phyloP scores from a whole-genome alignment of 30 jellyfish, hydroid and myxozoan species.

The Haliclystus octoradiatus region DNA sequence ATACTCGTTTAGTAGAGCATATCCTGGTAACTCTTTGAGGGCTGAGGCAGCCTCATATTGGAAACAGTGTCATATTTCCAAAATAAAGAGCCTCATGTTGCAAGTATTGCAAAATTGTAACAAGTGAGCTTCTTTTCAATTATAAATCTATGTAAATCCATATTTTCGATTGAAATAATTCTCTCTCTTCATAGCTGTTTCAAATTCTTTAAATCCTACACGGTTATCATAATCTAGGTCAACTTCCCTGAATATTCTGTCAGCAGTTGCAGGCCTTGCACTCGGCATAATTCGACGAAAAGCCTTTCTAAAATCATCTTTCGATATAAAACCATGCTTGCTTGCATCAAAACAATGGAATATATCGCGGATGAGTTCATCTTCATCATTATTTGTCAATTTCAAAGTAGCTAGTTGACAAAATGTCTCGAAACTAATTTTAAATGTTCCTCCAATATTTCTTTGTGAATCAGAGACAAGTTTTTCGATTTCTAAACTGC shows the following conservation, averaged over 20 bases:
- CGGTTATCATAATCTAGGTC: constrained; percentile 72
- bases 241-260: constrained; percentile 42
- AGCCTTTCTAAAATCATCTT: constrained; percentile 38
- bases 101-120: too few relatives aligned
- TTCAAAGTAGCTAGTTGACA: background rate
- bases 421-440: constrained; percentile 3
- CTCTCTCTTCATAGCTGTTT: constrained; percentile 53
- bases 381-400: constrained; percentile 13
- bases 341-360: constrained; percentile 52
- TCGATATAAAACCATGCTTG: constrained; percentile 56
- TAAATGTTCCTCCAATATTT: background rate
- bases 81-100: too few relatives aligned
- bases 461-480: constrained; percentile 19
- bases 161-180: too few relatives aligned
- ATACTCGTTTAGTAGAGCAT: too few relatives aligned
- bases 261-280: constrained; percentile 2
- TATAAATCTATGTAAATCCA: too few relatives aligned
- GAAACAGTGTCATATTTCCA: too few relatives aligned
- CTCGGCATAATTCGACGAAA: constrained; percentile 17
- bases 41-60: too few relatives aligned
- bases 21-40: too few relatives aligned
- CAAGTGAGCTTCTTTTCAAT: too few relatives aligned
- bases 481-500: constrained; percentile 26
- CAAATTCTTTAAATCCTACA: constrained; percentile 64
- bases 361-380: constrained; percentile 55